phyloP scores from a whole-genome alignment of 2,888 invertebrate species.

The Girardia tigrina region DNA sequence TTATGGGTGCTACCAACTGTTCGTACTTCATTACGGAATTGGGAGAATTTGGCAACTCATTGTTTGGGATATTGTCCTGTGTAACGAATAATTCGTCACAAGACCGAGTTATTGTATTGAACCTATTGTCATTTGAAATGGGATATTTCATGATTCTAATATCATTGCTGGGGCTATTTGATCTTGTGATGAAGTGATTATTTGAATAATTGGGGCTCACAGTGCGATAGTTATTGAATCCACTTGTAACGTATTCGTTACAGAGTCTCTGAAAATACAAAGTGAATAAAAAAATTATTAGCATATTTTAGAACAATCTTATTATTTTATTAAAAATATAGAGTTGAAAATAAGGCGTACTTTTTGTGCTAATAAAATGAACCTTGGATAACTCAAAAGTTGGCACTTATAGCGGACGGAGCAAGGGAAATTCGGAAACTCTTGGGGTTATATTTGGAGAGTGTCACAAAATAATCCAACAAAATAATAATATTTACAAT shows the following conservation, averaged over 20 bases:
- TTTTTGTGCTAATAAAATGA: too few relatives aligned
- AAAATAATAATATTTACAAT: too few relatives aligned
- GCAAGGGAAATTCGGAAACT: too few relatives aligned
- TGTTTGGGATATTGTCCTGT: neutral
- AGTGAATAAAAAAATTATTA: too few relatives aligned
- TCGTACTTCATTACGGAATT: neutral
- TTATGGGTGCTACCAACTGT: neutral
- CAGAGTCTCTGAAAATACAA: neutral
- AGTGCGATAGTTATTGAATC: neutral
- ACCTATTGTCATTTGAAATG: neutral
- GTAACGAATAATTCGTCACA: slow-evolving; percentile 9
- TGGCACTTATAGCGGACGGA: too few relatives aligned
- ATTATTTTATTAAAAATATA: too few relatives aligned
- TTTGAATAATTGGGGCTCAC: neutral
- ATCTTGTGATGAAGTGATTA: neutral
- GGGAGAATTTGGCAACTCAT: neutral
- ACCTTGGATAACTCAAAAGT: too few relatives aligned
- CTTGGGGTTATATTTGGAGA: too few relatives aligned
- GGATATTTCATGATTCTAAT: neutral
- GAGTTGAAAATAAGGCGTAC: too few relatives aligned
- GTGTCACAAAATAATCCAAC: too few relatives aligned
- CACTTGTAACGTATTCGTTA: neutral
- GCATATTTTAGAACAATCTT: too few relatives aligned
- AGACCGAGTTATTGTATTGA: neutral
- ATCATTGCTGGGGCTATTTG: slow-evolving; percentile 1